Base-by-base conservation (phyloP, 2,888 invertebrate genomes). In the Lomographa bimaculata region DNA sequence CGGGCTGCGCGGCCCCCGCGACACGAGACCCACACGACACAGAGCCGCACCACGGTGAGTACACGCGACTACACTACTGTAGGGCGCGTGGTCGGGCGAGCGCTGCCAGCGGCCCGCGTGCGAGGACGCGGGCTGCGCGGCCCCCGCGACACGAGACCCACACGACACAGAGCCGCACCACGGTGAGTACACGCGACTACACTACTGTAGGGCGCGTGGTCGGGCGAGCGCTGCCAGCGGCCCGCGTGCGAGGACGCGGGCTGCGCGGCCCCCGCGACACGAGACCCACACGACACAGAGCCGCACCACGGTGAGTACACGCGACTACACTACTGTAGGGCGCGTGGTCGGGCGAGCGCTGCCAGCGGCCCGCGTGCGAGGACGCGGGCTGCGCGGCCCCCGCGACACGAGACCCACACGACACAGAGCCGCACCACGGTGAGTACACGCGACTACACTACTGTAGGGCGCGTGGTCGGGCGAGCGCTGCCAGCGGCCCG, bases 31-130 rank as follows among this genome's bases (percentile, higher is more conserved):
- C 90, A 21, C 36, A 20, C 16, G 32, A 10, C 20, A 26, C 27
- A 21, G 35, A 46, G 41, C 6, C 12, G 36, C 53, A 51, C 16
- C 50, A 50, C 21, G 32, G 54, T 53, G 29, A 54, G 57, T 53
- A 17, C 20, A 18, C 16, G n/a, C n/a, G n/a, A n/a, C n/a, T n/a
- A n/a, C n/a, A n/a, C n/a, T n/a, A n/a, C n/a, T n/a, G n/a, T n/a
- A n/a, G n/a, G 79, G 91, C 0, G 86, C 90, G 27, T 95, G 92
- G 74, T 89, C 90, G 19, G 95, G 95, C 19, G 85, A 90, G 46
- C 86, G 91, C 34, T 96, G 95, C 79, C 92, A 94, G 71, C 91
- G 91, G 35, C 93, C 91, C 69, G 90, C 92, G 8, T 94, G 95
- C 75, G 92, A 8, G 1, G 8, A 14, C 25, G 25, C 7, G 12